A percentile compares a stretch with the other conserved stretches of the same genome.
phyloP scores from a whole-genome alignment of 2,888 invertebrate genomes.

The Neelides folsomi region DNA sequence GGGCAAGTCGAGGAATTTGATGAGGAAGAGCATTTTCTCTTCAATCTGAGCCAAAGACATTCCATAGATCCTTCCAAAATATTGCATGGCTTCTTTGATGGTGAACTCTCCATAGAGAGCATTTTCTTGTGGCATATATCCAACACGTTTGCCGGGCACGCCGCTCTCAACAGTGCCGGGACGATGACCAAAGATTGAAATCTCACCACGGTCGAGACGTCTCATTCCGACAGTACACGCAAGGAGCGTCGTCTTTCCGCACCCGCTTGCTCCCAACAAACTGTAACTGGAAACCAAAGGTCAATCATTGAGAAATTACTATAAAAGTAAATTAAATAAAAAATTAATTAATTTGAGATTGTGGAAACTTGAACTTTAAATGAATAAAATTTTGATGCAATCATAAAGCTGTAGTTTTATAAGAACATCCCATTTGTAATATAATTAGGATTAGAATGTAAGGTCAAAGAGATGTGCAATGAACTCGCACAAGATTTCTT shows the following conservation, averaged over 20 bases:
- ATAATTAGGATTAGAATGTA: too few species aligned
- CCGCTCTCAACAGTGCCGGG: constrained; percentile 79
- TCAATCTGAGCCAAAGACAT: constrained; percentile 71
- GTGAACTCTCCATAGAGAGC: constrained; percentile 84
- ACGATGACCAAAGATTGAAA: constrained; percentile 76
- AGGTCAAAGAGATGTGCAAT: too few species aligned
- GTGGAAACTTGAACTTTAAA: too few species aligned
- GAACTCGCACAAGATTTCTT: too few species aligned
- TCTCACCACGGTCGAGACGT: constrained; percentile 70
- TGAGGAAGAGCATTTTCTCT: constrained; percentile 66
- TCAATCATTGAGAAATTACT: too few species aligned
- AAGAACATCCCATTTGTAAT: too few species aligned
- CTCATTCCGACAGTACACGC: constrained; percentile 83
- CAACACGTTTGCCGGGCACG: constrained; percentile 85
- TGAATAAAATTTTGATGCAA: too few species aligned
- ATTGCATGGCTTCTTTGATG: constrained; percentile 87
- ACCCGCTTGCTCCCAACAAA: constrained; percentile 84
- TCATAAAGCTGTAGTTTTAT: too few species aligned
- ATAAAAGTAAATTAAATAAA: too few species aligned
- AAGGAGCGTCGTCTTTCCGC: constrained; percentile 82
- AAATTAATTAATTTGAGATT: too few species aligned
- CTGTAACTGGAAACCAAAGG: constrained; percentile 59
- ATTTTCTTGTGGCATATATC: constrained; percentile 93
- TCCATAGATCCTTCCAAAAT: constrained; percentile 90
- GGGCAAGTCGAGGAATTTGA: constrained; percentile 81